Percentiles rank a stretch among this genome's conserved stretches.
Evolutionary conservation across 2,797 vertebrate genomes (phyloP).

Genomic region (Falco naumanni): DNA sequence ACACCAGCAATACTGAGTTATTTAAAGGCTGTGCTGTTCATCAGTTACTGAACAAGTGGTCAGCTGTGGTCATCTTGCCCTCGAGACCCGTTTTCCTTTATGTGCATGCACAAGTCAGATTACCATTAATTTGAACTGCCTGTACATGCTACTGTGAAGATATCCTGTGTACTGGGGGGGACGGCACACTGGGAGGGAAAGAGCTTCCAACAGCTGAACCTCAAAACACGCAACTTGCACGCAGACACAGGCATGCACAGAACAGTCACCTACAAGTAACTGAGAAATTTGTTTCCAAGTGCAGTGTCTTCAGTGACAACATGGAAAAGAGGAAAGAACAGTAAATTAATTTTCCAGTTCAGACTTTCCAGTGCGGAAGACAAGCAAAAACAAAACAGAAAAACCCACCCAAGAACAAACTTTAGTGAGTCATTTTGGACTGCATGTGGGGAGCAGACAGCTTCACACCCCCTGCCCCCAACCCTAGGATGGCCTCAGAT

Average conservation of each 20-base stretch:
- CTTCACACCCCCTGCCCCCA: background rate
- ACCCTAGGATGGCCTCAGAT: too few relatives aligned
- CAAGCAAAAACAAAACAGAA: background rate
- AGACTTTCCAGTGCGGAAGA: background rate
- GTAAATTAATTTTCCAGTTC: background rate
- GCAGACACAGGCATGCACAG: rapidly evolving
- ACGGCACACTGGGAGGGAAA: background rate
- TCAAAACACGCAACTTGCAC: background rate
- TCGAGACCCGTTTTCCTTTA: background rate
- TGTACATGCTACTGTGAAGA: background rate
- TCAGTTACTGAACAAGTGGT: background rate
- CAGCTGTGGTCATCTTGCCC: background rate
- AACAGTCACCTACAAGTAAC: background rate
- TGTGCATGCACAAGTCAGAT: rapidly evolving
- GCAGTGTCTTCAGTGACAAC: background rate
- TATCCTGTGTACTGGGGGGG: background rate
- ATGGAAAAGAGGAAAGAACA: background rate
- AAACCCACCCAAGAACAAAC: background rate
- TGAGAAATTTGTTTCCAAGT: background rate
- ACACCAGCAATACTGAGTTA: background rate
- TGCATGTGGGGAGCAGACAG: too few relatives aligned
- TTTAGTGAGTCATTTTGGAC: too few relatives aligned
- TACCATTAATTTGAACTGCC: background rate
- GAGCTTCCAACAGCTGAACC: background rate
- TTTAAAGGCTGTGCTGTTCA: background rate